phyloP scores from a whole-genome alignment of 2,888 invertebrate species.

The Leptopterna dolabrata region DNA sequence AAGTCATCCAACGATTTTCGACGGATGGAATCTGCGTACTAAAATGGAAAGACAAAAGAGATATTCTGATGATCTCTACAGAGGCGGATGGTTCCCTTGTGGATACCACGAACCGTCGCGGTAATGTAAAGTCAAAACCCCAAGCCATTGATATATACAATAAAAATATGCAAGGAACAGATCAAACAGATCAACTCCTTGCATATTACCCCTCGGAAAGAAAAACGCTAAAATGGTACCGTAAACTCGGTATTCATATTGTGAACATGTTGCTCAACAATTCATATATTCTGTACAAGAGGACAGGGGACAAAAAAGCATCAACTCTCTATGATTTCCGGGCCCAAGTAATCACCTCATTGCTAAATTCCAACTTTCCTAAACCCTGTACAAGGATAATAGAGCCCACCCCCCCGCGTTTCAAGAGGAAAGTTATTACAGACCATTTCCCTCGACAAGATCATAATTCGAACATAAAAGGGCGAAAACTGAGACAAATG shows the following conservation, averaged over 20 bases:
- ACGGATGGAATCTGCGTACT: constrained; percentile 3
- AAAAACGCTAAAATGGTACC: constrained; percentile 56
- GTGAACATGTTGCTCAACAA: background rate
- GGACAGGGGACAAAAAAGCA: too few relatives aligned
- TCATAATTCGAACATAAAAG: too few relatives aligned
- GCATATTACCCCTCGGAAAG: constrained; percentile 52
- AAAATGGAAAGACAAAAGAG: constrained; percentile 34
- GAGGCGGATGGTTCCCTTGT: background rate
- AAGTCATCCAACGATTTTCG: background rate
- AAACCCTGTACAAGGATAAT: too few relatives aligned
- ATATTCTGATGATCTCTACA: background rate
- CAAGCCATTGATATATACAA: constrained; percentile 49
- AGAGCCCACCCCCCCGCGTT: too few relatives aligned
- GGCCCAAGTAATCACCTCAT: too few relatives aligned
- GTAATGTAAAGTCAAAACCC: background rate
- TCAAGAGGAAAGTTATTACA: too few relatives aligned
- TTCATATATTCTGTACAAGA: too few relatives aligned
- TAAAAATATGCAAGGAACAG: too few relatives aligned
- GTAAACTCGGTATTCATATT: constrained; percentile 33
- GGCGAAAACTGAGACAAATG: too few relatives aligned
- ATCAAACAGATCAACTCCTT: constrained; percentile 47
- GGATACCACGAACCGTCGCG: background rate
- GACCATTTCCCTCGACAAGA: too few relatives aligned
- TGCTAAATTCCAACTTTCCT: too few relatives aligned
- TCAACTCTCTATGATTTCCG: too few relatives aligned